Conservation (phyloP, 2,797 vertebrate genomes). For the Varecia variegata region DNA sequence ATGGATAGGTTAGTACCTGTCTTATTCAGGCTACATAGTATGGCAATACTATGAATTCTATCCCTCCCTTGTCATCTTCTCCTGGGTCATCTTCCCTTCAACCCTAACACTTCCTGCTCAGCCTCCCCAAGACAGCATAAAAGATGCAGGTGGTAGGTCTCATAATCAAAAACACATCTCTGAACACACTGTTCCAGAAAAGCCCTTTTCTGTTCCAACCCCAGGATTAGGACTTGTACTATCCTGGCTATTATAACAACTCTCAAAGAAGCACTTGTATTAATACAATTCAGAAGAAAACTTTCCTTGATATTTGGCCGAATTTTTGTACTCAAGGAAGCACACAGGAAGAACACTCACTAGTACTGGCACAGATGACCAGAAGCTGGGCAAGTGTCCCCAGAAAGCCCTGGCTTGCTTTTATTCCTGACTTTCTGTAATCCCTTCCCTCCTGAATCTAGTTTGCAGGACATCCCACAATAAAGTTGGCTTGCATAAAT, state of each 20-base stretch:
- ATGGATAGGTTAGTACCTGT: not conserved
- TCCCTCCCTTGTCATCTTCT: not conserved
- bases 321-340: constrained; percentile 51
- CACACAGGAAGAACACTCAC: constrained; percentile 68
- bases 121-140: not conserved
- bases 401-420: not conserved
- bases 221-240: constrained; percentile 39
- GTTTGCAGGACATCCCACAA: not conserved
- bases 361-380: constrained; percentile 29
- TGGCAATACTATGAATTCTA: not conserved
- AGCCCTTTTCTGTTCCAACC: constrained; percentile 46
- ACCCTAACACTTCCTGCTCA: not conserved
- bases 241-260: not conserved
- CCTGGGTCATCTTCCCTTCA: not conserved
- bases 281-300: constrained; percentile 40
- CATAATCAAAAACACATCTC: constrained; percentile 50
- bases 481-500: too few species aligned
- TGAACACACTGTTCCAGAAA: constrained; percentile 64
- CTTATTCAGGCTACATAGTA: not conserved
- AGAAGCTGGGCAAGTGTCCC: constrained; percentile 35
- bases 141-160: constrained; percentile 59
- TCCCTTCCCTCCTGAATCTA: too few species aligned
- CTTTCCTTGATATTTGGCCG: constrained; percentile 44
- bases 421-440: not conserved
- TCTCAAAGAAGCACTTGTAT: constrained; percentile 69